Percentiles rank a stretch among this genome's conserved stretches.
These are phyloP conservation scores for Barnardius zonarius DNA, from an alignment of 2,113 vertebrate genomes.

Conservation along the genomic window DNA sequence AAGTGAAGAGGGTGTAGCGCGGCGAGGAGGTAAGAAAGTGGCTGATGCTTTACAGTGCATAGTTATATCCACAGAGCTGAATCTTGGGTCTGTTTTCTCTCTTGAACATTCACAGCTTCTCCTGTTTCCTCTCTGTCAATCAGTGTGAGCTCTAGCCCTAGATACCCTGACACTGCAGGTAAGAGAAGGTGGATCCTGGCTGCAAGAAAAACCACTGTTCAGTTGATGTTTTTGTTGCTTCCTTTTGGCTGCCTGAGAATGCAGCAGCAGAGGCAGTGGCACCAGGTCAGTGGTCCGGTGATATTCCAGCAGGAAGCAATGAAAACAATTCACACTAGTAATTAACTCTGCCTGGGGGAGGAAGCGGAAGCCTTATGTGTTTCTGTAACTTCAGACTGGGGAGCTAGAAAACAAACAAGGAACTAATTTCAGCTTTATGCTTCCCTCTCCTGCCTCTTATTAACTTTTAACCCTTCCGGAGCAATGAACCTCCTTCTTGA, in stretches of 20 bases:
- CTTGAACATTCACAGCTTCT: neutral
- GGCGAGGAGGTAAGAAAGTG: neutral
- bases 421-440: neutral
- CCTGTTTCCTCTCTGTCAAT: neutral
- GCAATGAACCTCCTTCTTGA: neutral
- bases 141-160: neutral
- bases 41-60: neutral
- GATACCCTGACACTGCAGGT: accelerated
- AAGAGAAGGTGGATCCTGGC: neutral
- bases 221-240: neutral
- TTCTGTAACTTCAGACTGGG: neutral
- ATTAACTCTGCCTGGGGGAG: neutral
- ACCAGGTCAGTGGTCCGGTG: neutral
- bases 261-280: neutral
- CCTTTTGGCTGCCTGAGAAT: neutral
- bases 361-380: accelerated
- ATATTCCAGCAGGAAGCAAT: neutral
- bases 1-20: neutral
- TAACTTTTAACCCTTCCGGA: neutral
- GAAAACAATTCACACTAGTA: neutral
- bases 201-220: neutral
- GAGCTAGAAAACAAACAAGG: neutral
- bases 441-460: neutral
- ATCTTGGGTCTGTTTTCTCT: neutral
- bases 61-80: neutral